These are phyloP conservation scores for Vultur gryphus DNA, from an alignment of 2,797 vertebrate genomes.

Conservation along the genomic window DNA sequence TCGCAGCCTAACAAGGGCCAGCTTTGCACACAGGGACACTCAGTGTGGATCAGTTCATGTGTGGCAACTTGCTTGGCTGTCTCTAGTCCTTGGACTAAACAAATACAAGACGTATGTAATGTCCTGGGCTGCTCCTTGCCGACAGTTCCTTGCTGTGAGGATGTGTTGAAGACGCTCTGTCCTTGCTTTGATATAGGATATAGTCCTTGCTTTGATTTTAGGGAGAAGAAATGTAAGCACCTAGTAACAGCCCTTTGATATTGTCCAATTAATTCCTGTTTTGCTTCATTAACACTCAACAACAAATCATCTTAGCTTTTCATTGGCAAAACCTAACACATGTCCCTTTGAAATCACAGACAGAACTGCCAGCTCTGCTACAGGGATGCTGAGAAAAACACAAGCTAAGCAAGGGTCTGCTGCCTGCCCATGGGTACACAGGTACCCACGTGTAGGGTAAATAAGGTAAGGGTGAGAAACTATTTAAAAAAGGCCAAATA, in stretches of 20 bases:
- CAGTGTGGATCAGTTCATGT: not conserved
- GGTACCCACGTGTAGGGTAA: not conserved
- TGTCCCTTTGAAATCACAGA: not conserved
- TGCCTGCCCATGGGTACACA: not conserved
- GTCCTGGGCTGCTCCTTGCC: not conserved
- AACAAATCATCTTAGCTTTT: not conserved
- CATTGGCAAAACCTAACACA: not conserved
- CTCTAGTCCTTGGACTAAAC: not conserved
- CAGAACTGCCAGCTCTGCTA: not conserved
- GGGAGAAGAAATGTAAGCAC: not conserved
- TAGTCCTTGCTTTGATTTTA: not conserved
- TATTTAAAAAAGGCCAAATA: not conserved
- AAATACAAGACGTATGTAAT: not conserved
- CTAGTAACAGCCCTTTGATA: not conserved
- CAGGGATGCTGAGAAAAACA: not conserved
- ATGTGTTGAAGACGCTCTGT: not conserved
- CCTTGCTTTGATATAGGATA: not conserved
- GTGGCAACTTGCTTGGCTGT: not conserved
- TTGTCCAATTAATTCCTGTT: constrained; percentile 1
- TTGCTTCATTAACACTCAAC: not conserved
- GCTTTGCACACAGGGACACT: not conserved
- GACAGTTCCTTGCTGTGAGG: not conserved
- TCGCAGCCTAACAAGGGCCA: not conserved
- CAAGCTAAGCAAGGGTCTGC: not conserved
- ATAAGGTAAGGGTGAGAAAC: not conserved